phyloP scores from a whole-genome alignment of 2,888 invertebrate species.

The Hylaea fasciaria region DNA sequence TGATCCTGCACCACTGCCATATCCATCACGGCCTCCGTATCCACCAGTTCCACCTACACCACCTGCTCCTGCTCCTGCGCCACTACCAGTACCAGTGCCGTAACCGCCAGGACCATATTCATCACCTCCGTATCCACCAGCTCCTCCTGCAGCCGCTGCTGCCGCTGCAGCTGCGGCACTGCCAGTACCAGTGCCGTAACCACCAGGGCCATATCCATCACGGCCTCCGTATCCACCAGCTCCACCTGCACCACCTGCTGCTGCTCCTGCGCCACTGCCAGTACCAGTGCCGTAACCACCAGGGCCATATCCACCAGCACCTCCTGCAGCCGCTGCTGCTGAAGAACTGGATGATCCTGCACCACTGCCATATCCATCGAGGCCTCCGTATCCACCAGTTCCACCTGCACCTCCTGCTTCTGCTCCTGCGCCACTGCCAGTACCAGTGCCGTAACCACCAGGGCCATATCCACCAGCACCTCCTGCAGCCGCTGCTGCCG shows the following conservation, averaged over 20 bases:
- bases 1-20: neutral
- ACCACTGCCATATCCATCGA: neutral
- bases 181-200: neutral
- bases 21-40: neutral
- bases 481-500: neutral
- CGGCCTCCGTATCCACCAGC: no score
- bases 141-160: no score
- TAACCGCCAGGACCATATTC: conserved; percentile 12
- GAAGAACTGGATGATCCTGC: neutral
- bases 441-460: no score
- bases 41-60: neutral
- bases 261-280: neutral
- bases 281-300: neutral
- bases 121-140: no score
- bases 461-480: no score
- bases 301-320: no score
- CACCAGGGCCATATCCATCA: neutral
- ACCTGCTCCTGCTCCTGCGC: neutral
- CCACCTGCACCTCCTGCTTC: conserved; percentile 23
- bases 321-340: neutral
- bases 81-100: neutral
- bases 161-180: neutral
- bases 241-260: no score
- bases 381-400: neutral
- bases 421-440: conserved; percentile 16